These are phyloP conservation scores for Ophioninae sp. DNA, from an alignment of 2,888 invertebrate species.

Conservation along the genomic window DNA sequence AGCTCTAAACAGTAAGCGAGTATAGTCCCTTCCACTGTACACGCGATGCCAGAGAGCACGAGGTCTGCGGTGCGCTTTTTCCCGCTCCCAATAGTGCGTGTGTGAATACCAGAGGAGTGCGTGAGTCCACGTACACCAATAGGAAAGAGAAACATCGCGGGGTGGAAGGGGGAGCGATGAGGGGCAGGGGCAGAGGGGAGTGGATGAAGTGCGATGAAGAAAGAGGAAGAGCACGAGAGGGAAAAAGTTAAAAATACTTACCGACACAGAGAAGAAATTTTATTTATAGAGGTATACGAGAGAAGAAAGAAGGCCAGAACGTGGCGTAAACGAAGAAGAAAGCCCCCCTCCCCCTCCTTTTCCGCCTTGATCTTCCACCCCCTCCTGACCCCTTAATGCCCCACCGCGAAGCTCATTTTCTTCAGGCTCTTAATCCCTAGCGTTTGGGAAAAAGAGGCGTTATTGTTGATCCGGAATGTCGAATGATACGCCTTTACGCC, in stretches of 20 bases:
- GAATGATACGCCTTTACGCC: no score
- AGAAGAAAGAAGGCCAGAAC: conserved; percentile 70
- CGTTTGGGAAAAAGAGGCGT: no score
- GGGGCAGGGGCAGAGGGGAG: conserved; percentile 1
- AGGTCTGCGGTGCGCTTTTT: conserved; percentile 51
- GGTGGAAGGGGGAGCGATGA: conserved; percentile 1
- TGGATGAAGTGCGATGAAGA: no score
- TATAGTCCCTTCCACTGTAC: conserved; percentile 7
- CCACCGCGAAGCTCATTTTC: conserved; percentile 44
- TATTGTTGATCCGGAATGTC: no score
- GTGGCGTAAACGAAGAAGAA: conserved; percentile 68
- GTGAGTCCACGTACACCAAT: conserved; percentile 3
- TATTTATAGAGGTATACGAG: conserved; percentile 64
- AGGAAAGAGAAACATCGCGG: not conserved
- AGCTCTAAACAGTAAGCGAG: conserved; percentile 52
- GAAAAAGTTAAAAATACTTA: conserved; percentile 42
- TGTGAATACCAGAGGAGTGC: conserved; percentile 44
- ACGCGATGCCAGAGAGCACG: conserved; percentile 46
- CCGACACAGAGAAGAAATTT: conserved; percentile 32
- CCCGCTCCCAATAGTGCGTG: conserved; percentile 42
- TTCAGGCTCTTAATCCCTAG: conserved; percentile 43
- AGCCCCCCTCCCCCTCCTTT: conserved; percentile 63
- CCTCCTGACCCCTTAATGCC: not conserved
- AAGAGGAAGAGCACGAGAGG: conserved; percentile 1
- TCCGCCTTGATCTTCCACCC: conserved; percentile 2